Evolutionary conservation across 2,797 vertebrate genomes (phyloP).

Genomic region (Podargus strigoides): DNA sequence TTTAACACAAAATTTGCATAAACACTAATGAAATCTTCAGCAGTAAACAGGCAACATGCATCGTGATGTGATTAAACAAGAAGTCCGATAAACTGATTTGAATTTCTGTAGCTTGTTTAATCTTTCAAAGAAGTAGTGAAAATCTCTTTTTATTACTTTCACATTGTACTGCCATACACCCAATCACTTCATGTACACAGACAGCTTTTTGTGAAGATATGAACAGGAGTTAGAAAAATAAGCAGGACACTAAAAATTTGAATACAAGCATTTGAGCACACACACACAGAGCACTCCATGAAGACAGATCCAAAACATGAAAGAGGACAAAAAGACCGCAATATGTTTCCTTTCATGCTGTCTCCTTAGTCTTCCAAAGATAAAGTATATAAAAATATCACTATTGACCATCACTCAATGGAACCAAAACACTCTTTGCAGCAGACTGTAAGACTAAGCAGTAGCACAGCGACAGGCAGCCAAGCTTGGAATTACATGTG

Average conservation of each 20-base stretch:
- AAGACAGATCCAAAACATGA: not conserved
- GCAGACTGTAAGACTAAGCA: not conserved
- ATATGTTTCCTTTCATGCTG: not conserved
- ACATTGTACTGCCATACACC: not conserved
- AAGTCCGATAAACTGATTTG: not conserved
- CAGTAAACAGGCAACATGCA: not conserved
- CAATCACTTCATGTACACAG: not conserved
- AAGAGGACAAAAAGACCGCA: not conserved
- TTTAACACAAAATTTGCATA: slow-evolving; percentile 30
- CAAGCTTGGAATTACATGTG: not conserved
- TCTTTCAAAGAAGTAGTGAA: not conserved
- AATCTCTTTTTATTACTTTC: not conserved
- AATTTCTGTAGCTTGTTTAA: not conserved
- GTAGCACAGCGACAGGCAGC: not conserved
- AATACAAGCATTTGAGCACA: not conserved
- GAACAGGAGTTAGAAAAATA: not conserved
- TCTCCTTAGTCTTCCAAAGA: not conserved
- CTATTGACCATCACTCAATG: not conserved
- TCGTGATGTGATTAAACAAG: not conserved
- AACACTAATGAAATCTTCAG: not conserved
- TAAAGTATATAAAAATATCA: not conserved
- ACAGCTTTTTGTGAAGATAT: not conserved
- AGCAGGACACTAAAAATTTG: not conserved
- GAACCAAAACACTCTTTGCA: not conserved
- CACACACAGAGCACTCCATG: not conserved